These are phyloP conservation scores for Cephalopterus ornatus DNA, from an alignment of 2,113 vertebrate species.

Conservation along the genomic window DNA sequence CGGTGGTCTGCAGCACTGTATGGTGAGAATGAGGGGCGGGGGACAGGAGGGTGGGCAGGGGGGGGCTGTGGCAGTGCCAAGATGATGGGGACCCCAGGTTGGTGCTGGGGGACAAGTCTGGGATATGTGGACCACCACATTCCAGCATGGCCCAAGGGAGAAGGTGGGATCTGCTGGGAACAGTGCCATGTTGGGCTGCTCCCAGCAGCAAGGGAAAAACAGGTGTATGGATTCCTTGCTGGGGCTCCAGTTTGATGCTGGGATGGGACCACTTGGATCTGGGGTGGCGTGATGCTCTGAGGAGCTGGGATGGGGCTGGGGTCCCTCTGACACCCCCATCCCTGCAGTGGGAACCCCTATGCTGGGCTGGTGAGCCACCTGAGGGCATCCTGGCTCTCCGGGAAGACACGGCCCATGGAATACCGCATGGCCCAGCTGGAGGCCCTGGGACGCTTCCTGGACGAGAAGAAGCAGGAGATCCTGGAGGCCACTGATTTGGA, in stretches of 20 bases:
- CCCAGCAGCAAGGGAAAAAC: not conserved
- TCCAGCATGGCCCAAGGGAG: not conserved
- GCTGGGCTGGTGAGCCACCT: not conserved
- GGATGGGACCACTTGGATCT: accelerated
- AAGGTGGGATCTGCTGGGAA: not conserved
- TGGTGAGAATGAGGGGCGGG: not conserved
- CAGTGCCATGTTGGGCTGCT: not conserved
- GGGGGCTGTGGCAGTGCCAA: not conserved
- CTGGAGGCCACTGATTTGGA: slow-evolving; percentile 76
- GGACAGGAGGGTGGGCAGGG: not conserved
- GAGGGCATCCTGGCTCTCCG: slow-evolving; percentile 33
- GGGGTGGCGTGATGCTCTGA: not conserved
- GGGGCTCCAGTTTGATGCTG: not conserved
- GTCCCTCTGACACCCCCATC: accelerated
- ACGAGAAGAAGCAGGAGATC: slow-evolving; percentile 79
- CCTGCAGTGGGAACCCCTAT: not conserved
- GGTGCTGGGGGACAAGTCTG: not conserved
- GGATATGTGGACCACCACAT: not conserved
- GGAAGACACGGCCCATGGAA: slow-evolving; percentile 65
- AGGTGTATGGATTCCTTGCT: not conserved
- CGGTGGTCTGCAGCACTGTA: not conserved
- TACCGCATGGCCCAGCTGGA: slow-evolving; percentile 78
- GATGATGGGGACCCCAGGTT: accelerated
- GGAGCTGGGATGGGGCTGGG: not conserved
- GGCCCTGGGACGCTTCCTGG: slow-evolving; percentile 74